Evolutionary conservation across 2,888 invertebrate genomes (phyloP).

Genomic region (Dendrolimus houi): DNA sequence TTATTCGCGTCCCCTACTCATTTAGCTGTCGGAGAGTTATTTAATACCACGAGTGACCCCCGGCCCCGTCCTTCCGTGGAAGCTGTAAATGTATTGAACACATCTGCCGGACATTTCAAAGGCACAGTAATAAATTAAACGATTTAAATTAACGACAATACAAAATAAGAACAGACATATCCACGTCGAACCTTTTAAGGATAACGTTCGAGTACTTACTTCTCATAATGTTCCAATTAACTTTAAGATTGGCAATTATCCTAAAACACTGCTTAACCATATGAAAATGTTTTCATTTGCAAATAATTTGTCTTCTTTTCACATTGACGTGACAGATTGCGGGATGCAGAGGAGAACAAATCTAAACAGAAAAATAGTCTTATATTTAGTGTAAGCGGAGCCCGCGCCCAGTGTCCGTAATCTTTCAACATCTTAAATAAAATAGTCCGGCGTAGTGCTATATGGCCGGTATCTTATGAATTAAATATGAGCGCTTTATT

Average conservation of each 20-base stretch:
- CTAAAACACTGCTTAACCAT: not conserved
- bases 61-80: conserved; percentile 37
- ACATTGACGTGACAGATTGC: not conserved
- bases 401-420: conserved; percentile 40
- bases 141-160: conserved; percentile 38
- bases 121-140: conserved; percentile 49
- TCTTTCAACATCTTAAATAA: conserved; percentile 72
- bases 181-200: not conserved
- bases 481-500: conserved; percentile 77
- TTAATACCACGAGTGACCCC: conserved; percentile 71
- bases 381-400: not conserved
- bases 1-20: conserved; percentile 63
- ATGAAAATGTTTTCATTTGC: not conserved
- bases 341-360: not conserved
- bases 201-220: not conserved
- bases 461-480: conserved; percentile 75
- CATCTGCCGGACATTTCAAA: conserved; percentile 60
- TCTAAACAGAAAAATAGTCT: not conserved
- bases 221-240: not conserved
- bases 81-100: conserved; percentile 61
- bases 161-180: conserved; percentile 8
- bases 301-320: not conserved
- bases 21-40: conserved; percentile 73
- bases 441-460: conserved; percentile 67
- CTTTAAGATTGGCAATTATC: not conserved